Conservation (phyloP, 2,797 vertebrate species). For the Varecia variegata region DNA sequence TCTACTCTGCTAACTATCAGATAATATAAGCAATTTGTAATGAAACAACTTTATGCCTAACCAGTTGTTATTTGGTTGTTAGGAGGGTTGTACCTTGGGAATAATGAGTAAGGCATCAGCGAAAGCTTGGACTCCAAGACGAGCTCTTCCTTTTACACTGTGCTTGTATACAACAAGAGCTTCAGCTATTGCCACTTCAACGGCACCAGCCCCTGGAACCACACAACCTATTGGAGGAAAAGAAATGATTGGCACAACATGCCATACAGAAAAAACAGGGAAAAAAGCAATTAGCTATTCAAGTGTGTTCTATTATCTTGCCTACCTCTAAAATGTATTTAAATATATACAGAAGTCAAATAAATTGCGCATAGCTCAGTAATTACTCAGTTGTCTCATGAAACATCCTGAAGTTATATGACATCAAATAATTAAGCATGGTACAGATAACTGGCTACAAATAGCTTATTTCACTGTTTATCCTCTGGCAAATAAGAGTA, state of each 20-base stretch:
- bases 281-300: not conserved
- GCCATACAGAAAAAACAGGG: not conserved
- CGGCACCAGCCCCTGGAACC: constrained; percentile 89
- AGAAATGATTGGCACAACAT: constrained; percentile 65
- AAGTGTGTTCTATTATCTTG: not conserved
- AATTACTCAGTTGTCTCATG: constrained; percentile 26
- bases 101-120: constrained; percentile 92
- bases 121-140: constrained; percentile 92
- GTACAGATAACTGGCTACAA: not conserved
- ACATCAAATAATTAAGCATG: constrained; percentile 22
- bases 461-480: constrained; percentile 22
- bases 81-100: constrained; percentile 79
- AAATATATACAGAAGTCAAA: constrained; percentile 45
- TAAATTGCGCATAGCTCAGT: constrained; percentile 9
- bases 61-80: not conserved
- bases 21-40: not conserved
- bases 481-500: not conserved
- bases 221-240: constrained; percentile 83
- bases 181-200: constrained; percentile 90
- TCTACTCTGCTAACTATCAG: not conserved
- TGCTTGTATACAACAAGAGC: constrained; percentile 88
- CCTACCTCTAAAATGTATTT: constrained; percentile 4
- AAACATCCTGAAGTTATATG: constrained; percentile 25
- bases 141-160: constrained; percentile 88
- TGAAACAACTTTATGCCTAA: not conserved